Conservation (phyloP, 1,140 invertebrate genomes). For the Temnothorax curvispinosus region DNA sequence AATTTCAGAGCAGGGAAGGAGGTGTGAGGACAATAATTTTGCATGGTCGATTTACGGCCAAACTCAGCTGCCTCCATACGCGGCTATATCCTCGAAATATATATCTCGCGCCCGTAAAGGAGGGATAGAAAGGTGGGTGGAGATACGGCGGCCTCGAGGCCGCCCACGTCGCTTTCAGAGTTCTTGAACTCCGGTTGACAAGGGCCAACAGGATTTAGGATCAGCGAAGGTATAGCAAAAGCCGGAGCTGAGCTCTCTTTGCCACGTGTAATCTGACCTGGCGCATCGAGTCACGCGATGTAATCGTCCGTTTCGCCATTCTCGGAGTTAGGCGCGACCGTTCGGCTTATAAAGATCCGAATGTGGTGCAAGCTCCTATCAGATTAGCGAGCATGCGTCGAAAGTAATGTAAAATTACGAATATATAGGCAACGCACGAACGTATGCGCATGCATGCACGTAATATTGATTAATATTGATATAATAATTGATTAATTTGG, state of each 20-base stretch:
- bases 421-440: background rate
- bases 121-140: conserved; percentile 30
- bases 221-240: conserved; percentile 46
- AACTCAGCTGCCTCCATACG: conserved; percentile 28
- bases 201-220: conserved; percentile 70
- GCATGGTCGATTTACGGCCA: conserved; percentile 67
- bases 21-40: conserved; percentile 64
- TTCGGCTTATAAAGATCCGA: background rate
- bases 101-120: conserved; percentile 17
- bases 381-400: background rate
- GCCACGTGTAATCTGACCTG: conserved; percentile 70
- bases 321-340: conserved; percentile 25
- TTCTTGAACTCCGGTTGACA: conserved; percentile 63
- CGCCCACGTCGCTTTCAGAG: conserved; percentile 69
- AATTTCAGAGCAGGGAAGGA: conserved; percentile 56
- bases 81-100: conserved; percentile 40
- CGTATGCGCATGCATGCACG: background rate
- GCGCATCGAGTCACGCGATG: conserved; percentile 69
- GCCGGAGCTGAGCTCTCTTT: conserved; percentile 22
- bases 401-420: background rate
- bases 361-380: background rate
- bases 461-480: too few species aligned
- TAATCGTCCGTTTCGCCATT: conserved; percentile 61
- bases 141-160: conserved; percentile 21
- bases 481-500: background rate